phyloP scores from a whole-genome alignment of 2,888 invertebrate genomes.

The Prenolepis imparis region DNA sequence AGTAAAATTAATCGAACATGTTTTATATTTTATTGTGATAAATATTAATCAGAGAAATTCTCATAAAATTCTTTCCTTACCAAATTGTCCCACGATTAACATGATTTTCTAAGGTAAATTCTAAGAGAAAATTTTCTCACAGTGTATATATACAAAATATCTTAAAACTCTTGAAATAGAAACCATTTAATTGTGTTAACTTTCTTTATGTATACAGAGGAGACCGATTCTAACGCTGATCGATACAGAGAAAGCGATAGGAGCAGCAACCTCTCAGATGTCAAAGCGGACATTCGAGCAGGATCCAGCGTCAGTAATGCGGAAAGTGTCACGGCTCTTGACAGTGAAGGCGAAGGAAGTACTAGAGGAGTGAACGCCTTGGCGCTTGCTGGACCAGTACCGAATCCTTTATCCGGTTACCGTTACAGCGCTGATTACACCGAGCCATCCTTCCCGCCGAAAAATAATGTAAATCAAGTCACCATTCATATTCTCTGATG shows the following conservation, averaged over 20 bases:
- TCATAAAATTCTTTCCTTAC: no score
- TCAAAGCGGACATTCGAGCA: slow-evolving; percentile 95
- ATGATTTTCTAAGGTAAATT: no score
- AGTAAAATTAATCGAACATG: no score
- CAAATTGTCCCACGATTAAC: no score
- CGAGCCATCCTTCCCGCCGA: slow-evolving; percentile 93
- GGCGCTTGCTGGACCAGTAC: slow-evolving; percentile 92
- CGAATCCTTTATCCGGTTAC: slow-evolving; percentile 90
- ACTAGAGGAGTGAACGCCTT: slow-evolving; percentile 87
- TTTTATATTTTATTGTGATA: no score
- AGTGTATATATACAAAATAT: background rate
- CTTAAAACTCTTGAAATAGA: background rate
- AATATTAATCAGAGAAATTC: no score
- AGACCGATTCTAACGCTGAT: slow-evolving; percentile 85
- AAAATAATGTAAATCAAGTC: slow-evolving; percentile 88
- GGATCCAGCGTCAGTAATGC: slow-evolving; percentile 93
- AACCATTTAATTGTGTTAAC: background rate
- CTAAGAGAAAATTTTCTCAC: no score
- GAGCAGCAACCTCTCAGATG: slow-evolving; percentile 96
- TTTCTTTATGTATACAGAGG: slow-evolving; percentile 81
- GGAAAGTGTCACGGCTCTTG: slow-evolving; percentile 88
- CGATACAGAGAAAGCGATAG: slow-evolving; percentile 92
- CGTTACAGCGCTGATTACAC: slow-evolving; percentile 93
- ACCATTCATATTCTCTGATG: background rate
- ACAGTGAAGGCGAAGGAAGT: slow-evolving; percentile 87